Percentiles rank a stretch among this genome's conserved stretches.
Evolutionary conservation across 1,140 invertebrate genomes (phyloP).

Genomic region (Cydia splendana): DNA sequence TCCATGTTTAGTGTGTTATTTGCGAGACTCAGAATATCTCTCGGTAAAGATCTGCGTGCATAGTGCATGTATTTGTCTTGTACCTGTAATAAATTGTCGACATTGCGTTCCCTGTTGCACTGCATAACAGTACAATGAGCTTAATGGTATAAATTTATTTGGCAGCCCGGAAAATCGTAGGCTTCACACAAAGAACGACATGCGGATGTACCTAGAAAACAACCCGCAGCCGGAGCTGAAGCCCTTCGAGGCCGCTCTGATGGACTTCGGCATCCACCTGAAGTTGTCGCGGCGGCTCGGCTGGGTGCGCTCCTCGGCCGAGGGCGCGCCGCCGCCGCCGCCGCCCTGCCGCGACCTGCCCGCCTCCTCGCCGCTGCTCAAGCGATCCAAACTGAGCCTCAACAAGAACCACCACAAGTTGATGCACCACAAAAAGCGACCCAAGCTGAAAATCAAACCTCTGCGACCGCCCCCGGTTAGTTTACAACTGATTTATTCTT

Average conservation of each 20-base stretch:
- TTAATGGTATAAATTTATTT: slow-evolving; percentile 32
- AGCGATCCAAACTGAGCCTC: slow-evolving; percentile 48
- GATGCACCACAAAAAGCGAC: slow-evolving; percentile 38
- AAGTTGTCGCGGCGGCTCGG: slow-evolving; percentile 80
- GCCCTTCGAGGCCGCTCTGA: slow-evolving; percentile 77
- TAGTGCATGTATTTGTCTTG: no score
- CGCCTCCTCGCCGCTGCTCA: slow-evolving; percentile 48
- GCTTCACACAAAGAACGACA: slow-evolving; percentile 82
- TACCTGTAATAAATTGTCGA: no score
- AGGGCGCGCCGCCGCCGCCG: slow-evolving; percentile 36
- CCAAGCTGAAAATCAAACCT: slow-evolving; percentile 39
- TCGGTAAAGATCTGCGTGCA: no score
- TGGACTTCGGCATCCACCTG: slow-evolving; percentile 83
- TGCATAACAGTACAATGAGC: neutral
- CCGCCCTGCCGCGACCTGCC: slow-evolving; percentile 38
- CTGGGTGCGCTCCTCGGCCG: slow-evolving; percentile 48
- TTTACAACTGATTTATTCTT: no score
- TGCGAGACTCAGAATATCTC: no score
- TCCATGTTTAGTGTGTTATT: no score
- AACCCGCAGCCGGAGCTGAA: slow-evolving; percentile 48
- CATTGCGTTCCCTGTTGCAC: no score
- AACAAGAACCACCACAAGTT: slow-evolving; percentile 38
- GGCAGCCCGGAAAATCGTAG: slow-evolving; percentile 82
- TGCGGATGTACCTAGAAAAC: slow-evolving; percentile 80
- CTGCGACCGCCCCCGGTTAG: neutral